phyloP scores from a whole-genome alignment of 2,888 invertebrate species.

The Cephus pulcher region DNA sequence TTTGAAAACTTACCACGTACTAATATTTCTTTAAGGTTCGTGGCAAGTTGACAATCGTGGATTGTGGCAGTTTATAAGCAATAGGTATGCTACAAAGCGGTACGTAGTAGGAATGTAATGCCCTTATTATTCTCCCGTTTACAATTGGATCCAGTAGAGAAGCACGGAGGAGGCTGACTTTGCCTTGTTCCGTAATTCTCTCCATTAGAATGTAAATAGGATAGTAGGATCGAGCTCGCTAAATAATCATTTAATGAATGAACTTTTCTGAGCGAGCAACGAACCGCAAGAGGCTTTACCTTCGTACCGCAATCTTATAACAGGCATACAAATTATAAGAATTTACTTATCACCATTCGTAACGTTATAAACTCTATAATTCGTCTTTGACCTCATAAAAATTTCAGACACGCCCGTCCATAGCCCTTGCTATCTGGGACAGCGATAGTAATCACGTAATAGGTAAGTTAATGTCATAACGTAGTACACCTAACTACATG shows the following conservation, averaged over 20 bases:
- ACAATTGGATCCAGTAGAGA: background rate
- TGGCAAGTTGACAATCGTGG: conserved; percentile 31
- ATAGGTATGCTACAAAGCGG: conserved; percentile 40
- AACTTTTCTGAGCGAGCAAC: background rate
- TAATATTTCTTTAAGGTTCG: background rate
- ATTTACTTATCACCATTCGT: conserved; percentile 40
- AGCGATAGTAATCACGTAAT: conserved; percentile 14
- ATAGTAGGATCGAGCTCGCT: background rate
- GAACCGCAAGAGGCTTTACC: conserved; percentile 24
- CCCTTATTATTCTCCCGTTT: conserved; percentile 18
- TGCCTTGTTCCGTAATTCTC: background rate
- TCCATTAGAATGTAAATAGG: background rate
- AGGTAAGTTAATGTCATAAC: conserved; percentile 18
- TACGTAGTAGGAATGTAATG: conserved; percentile 37
- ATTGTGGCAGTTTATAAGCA: conserved; percentile 46
- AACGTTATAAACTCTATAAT: conserved; percentile 46
- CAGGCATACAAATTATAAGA: conserved; percentile 8
- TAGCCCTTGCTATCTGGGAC: conserved; percentile 50
- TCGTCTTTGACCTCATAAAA: conserved; percentile 41
- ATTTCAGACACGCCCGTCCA: conserved; percentile 48
- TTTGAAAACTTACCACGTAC: conserved; percentile 29
- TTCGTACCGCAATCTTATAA: conserved; percentile 23
- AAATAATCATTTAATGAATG: background rate
- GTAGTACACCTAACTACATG: conserved; percentile 22
- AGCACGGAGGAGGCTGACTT: background rate